Percentiles rank a stretch among this genome's conserved stretches.
phyloP scores from a whole-genome alignment of 2,113 vertebrate species.

The Heliornis fulica region DNA sequence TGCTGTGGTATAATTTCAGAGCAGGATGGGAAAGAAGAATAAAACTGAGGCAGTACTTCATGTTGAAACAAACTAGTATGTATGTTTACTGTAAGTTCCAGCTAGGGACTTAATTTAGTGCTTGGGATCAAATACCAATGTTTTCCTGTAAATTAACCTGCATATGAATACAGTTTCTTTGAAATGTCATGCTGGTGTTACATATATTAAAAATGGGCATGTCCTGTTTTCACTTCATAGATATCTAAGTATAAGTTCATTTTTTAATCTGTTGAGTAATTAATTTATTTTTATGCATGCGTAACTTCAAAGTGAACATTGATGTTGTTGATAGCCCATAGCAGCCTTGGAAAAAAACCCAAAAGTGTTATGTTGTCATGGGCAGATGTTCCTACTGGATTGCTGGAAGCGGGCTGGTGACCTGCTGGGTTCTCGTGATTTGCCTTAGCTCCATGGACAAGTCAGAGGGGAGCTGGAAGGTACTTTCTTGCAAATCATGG shows the following conservation, averaged over 20 bases:
- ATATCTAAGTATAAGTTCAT: background rate
- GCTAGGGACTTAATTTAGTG: background rate
- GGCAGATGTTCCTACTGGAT: background rate
- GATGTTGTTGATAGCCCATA: background rate
- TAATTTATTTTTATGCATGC: background rate
- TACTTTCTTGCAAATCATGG: background rate
- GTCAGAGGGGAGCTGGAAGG: background rate
- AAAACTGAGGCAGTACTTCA: background rate
- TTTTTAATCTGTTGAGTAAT: background rate
- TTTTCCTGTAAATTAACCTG: background rate
- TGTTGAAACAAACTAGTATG: background rate
- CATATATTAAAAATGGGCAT: background rate
- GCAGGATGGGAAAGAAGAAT: background rate
- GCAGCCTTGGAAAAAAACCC: background rate
- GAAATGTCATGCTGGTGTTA: background rate
- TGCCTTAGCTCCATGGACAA: background rate
- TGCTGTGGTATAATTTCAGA: background rate
- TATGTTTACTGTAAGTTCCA: background rate
- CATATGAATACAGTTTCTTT: background rate
- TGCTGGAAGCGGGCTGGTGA: background rate
- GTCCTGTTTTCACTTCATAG: background rate
- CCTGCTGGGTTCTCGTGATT: background rate
- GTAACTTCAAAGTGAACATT: background rate
- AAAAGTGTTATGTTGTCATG: background rate
- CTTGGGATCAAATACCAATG: background rate